Percentiles rank a stretch among this genome's conserved stretches.
These are phyloP conservation scores for Halichoerus grypus DNA, from an alignment of 2,113 vertebrate genomes.

Conservation along the genomic window DNA sequence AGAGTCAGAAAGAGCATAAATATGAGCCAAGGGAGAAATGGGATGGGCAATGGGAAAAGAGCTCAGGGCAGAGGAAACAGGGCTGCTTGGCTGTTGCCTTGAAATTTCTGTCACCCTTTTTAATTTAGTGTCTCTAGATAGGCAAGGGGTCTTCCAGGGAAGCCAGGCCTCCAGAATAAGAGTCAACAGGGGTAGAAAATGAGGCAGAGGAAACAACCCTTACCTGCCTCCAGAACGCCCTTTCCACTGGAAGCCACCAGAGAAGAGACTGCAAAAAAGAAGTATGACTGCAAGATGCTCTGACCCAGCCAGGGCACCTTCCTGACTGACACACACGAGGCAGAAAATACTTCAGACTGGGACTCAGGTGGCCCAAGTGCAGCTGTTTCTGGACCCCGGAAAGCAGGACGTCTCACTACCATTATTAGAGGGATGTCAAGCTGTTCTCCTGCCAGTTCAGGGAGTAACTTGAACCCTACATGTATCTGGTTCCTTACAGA, in stretches of 20 bases:
- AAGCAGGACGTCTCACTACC: neutral
- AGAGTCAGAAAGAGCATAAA: neutral
- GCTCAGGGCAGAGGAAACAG: neutral
- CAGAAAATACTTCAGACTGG: neutral
- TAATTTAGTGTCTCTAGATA: neutral
- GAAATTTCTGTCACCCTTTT: neutral
- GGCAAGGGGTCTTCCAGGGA: neutral
- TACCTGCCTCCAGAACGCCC: slow-evolving; percentile 97
- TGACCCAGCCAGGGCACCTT: neutral
- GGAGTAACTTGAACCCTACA: neutral
- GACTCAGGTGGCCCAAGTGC: too few species aligned
- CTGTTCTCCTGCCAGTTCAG: neutral
- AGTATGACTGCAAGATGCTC: neutral
- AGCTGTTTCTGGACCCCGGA: neutral
- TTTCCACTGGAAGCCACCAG: slow-evolving; percentile 96
- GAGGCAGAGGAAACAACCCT: slow-evolving; percentile 37
- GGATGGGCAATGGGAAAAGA: neutral
- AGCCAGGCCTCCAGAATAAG: neutral
- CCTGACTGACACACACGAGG: neutral
- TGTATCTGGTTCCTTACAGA: neutral
- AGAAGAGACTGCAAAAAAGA: slow-evolving; percentile 90
- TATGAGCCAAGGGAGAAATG: neutral
- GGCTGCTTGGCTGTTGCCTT: neutral
- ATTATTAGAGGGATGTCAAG: neutral
- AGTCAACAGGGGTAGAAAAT: neutral